Conservation (phyloP, 2,797 vertebrate genomes). For the Chaenodraco wilsoni region DNA sequence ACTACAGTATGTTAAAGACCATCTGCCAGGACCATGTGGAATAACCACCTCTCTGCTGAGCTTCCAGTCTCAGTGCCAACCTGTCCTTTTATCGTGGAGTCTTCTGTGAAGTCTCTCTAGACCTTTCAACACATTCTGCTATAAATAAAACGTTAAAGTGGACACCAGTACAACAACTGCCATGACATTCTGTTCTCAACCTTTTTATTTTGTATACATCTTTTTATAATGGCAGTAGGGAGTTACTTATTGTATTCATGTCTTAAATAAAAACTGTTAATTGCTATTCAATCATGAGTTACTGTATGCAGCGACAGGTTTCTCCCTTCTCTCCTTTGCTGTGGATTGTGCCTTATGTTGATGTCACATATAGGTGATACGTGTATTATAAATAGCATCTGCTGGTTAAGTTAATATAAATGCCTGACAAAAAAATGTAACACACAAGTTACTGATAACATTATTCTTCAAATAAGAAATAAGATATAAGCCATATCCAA, state of each 20-base stretch:
- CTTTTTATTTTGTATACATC: background rate
- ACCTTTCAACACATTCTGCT: background rate
- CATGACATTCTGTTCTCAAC: slow-evolving; percentile 8
- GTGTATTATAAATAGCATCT: background rate
- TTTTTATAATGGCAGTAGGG: background rate
- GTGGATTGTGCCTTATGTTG: background rate
- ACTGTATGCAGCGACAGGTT: no score
- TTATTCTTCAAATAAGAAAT: background rate
- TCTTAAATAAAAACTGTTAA: no score
- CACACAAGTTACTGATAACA: background rate
- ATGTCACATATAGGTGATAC: no score
- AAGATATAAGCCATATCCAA: no score
- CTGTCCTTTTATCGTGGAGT: background rate
- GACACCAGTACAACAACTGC: background rate
- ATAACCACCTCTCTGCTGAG: slow-evolving; percentile 14
- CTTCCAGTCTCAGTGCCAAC: background rate
- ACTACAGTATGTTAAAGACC: background rate
- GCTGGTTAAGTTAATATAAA: background rate
- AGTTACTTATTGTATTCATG: background rate
- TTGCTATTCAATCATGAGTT: no score
- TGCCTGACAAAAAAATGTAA: background rate
- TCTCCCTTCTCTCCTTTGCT: background rate
- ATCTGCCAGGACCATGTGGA: background rate
- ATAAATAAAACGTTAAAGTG: slow-evolving; percentile 12
- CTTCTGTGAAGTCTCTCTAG: background rate